Evolutionary conservation across 2,888 invertebrate genomes (phyloP).

Genomic region (Apotomis turbidana): DNA sequence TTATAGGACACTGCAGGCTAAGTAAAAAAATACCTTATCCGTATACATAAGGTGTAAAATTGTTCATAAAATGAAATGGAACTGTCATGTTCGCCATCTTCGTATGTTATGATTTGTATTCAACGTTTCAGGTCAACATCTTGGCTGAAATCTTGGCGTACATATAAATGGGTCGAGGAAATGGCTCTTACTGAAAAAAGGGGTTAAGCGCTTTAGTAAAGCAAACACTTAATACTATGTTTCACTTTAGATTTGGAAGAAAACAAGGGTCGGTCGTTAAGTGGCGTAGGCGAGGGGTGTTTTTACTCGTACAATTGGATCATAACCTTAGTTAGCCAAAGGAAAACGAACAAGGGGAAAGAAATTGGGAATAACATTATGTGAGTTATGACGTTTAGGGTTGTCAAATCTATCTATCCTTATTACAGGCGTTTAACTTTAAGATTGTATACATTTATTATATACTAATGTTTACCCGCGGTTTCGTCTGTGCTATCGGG

Average conservation of each 20-base stretch:
- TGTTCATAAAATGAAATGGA: neutral
- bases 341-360: neutral
- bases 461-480: neutral
- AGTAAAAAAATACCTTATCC: neutral
- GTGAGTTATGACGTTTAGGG: neutral
- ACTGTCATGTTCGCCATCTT: slow-evolving; percentile 5
- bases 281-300: slow-evolving; percentile 8
- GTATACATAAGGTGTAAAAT: neutral
- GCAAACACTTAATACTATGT: neutral
- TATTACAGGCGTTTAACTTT: too few species aligned
- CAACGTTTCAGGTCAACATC: slow-evolving; percentile 34
- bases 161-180: slow-evolving; percentile 23
- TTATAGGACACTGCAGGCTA: neutral
- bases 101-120: slow-evolving; percentile 33
- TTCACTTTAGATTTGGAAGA: slow-evolving; percentile 4
- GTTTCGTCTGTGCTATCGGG: neutral
- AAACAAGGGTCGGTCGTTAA: slow-evolving; percentile 33
- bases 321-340: slow-evolving; percentile 2
- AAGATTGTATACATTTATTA: too few species aligned
- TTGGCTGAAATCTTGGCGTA: slow-evolving; percentile 22
- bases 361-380: neutral
- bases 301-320: slow-evolving; percentile 9
- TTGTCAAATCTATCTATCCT: too few species aligned
- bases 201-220: neutral
- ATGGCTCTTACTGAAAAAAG: neutral